Base-by-base conservation (phyloP, 2,113 vertebrate genomes). In the Cranoglanis bouderius region DNA sequence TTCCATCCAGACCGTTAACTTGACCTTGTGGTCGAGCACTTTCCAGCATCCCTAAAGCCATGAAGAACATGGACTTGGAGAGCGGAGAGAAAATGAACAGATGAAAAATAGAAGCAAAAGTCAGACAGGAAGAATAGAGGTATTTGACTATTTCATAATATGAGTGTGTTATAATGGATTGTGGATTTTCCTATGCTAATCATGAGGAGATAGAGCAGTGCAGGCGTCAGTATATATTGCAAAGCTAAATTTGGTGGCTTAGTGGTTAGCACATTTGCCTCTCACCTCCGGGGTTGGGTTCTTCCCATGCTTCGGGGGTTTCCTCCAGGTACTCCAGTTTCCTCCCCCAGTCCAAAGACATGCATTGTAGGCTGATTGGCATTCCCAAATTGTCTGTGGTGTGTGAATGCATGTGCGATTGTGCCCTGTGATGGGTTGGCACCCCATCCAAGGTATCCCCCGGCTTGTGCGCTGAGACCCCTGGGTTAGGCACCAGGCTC, bases 1-100 rank as follows among this genome's bases (percentile, higher is more conserved):
- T 91, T 91, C 51, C 61, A 86, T 90, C 90, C 88, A 84, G 89
- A 87, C 72, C 57, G 80, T 40, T 74, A 88, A 89, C 88, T 81
- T 88, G 87, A 85, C 88, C 90, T 87, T 85, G 70, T 88, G 88
- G 86, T 88, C 83, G 55, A 88, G 51, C 57, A 83, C 80, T 88
- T 86, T 83, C 35, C 75, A 57, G 38, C 74, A 65, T 49, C 82
- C 75, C 67, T 67, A 75, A 82, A 89, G 77, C 86, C 67, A 55
- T 51, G 72, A 85, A 32, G 38, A 74, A 32, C 67, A 65, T 14
- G 38, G 63, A 61, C 24, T 46, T 51, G 49, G 46, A 78, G 14
- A 87, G 78, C 77, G 19, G 14, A 21, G 55, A 46, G 43, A 85
- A 88, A 85, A 70, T 61, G 3, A 12, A 86, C 61, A 40, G 82